A percentile compares a stretch with the other conserved stretches of the same genome.
Evolutionary conservation across 2,797 vertebrate genomes (phyloP).

Genomic region (Mionectes olivaceus): DNA sequence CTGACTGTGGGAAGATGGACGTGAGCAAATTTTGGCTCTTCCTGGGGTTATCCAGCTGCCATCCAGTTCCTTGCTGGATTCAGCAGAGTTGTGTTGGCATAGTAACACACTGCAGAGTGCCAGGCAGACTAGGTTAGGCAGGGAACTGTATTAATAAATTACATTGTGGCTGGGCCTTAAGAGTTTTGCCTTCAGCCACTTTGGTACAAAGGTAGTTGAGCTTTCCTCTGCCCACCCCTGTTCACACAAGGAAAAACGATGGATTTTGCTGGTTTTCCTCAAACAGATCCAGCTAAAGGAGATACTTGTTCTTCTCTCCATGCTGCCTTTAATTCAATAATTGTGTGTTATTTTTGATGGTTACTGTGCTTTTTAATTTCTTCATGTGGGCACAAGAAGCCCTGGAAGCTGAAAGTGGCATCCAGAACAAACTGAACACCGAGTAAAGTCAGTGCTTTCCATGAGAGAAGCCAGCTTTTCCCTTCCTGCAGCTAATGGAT

Average conservation of each 20-base stretch:
- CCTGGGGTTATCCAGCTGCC: background rate
- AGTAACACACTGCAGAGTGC: background rate
- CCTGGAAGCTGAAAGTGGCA: background rate
- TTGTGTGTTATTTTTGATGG: background rate
- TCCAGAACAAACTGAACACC: background rate
- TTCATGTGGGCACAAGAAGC: background rate
- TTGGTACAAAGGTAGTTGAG: background rate
- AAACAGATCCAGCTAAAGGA: background rate
- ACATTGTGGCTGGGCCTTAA: background rate
- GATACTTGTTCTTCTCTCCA: background rate
- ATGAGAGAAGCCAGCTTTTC: background rate
- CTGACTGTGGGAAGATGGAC: background rate
- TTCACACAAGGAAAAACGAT: background rate
- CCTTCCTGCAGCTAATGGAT: conserved; percentile 33
- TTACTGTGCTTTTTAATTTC: background rate
- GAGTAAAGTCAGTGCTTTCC: background rate
- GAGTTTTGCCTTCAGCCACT: background rate
- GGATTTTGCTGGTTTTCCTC: background rate
- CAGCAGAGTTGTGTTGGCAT: background rate
- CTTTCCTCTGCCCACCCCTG: background rate
- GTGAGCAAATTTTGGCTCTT: background rate
- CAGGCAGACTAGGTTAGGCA: background rate
- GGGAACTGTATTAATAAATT: background rate
- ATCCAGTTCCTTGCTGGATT: background rate
- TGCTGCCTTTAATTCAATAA: background rate